phyloP scores from a whole-genome alignment of 2,797 vertebrate species.

The Streptopelia turtur region DNA sequence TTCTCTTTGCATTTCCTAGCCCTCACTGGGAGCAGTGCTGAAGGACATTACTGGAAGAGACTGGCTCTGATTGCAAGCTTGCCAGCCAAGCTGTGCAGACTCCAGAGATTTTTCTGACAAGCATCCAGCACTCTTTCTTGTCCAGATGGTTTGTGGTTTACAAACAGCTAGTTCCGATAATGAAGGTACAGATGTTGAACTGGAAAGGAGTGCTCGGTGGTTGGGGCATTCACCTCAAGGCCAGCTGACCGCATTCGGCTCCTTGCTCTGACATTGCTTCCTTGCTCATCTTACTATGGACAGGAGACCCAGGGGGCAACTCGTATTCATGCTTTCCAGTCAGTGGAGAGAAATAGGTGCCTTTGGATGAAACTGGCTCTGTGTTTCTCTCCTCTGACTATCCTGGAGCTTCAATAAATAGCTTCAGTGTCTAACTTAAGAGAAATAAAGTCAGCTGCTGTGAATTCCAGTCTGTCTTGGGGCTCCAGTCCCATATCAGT shows the following conservation, averaged over 20 bases:
- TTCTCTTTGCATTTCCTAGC: not conserved
- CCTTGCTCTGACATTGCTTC: not conserved
- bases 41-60: not conserved
- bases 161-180: slow-evolving; percentile 15
- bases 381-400: not conserved
- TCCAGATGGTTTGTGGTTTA: slow-evolving; percentile 37
- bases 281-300: not conserved
- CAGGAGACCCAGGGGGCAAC: not conserved
- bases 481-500: not conserved
- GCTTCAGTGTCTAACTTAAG: not conserved
- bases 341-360: not conserved
- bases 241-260: not conserved
- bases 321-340: not conserved
- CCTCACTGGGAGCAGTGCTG: not conserved
- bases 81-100: not conserved
- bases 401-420: not conserved
- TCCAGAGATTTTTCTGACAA: not conserved
- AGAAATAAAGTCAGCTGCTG: not conserved
- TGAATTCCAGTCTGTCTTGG: not conserved
- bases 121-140: not conserved
- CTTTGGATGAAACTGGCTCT: not conserved
- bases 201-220: not conserved
- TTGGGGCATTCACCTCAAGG: not conserved
- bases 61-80: not conserved
- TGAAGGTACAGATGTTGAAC: not conserved